Evolutionary conservation across 2,797 vertebrate genomes (phyloP).

Genomic region (Ptychadena robeensis): DNA sequence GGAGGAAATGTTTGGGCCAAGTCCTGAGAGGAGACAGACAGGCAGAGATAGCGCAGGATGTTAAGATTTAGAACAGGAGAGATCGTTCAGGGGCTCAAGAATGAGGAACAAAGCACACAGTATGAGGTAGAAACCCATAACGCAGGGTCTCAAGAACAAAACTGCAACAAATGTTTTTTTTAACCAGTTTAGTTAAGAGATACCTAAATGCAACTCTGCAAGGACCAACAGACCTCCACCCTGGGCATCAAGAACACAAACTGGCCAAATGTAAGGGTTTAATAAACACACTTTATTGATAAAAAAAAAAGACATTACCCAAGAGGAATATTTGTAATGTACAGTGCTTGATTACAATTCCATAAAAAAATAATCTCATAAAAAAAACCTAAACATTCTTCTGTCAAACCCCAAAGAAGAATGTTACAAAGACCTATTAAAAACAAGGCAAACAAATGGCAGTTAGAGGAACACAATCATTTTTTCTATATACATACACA

Average conservation of each 20-base stretch:
- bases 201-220: constrained; percentile 9
- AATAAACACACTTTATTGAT: constrained; percentile 60
- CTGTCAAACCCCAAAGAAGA: constrained; percentile 12
- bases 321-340: constrained; percentile 35
- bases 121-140: constrained; percentile 29
- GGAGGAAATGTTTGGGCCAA: constrained; percentile 87
- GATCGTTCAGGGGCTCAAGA: constrained; percentile 1
- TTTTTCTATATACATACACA: not conserved
- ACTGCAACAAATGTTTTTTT: not conserved
- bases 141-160: constrained; percentile 24
- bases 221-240: constrained; percentile 3
- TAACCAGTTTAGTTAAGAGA: not conserved
- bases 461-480: not conserved
- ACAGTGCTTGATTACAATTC: constrained; percentile 54
- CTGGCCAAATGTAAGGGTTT: constrained; percentile 47
- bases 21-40: constrained; percentile 73
- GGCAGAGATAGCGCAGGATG: constrained; percentile 53
- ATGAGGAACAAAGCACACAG: constrained; percentile 23
- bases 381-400: constrained; percentile 13
- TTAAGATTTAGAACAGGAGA: constrained; percentile 29
- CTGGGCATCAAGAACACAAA: constrained; percentile 51
- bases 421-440: constrained; percentile 4
- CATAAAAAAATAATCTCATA: constrained; percentile 15
- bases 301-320: constrained; percentile 56
- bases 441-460: not conserved